These are phyloP conservation scores for Dascyllus trimaculatus DNA, from an alignment of 2,113 vertebrate species.

Conservation along the genomic window DNA sequence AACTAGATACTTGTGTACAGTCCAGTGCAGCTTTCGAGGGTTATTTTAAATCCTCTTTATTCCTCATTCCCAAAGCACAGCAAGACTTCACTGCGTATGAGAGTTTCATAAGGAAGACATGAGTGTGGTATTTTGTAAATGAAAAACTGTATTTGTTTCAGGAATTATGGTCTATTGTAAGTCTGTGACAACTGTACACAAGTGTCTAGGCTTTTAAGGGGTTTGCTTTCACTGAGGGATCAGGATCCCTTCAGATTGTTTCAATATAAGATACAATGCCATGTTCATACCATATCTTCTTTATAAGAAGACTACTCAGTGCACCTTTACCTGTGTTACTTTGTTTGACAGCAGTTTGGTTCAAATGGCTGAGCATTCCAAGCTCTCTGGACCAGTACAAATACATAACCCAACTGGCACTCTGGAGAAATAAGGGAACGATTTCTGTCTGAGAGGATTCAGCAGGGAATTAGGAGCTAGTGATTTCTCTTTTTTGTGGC, in stretches of 20 bases:
- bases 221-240: conserved; percentile 57
- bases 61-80: conserved; percentile 78
- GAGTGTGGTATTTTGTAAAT: conserved; percentile 48
- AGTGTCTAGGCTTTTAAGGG: conserved; percentile 47
- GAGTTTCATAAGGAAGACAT: conserved; percentile 33
- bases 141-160: conserved; percentile 48
- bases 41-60: conserved; percentile 78
- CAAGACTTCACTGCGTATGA: conserved; percentile 54
- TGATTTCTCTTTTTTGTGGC: conserved; percentile 68
- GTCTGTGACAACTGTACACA: conserved; percentile 73
- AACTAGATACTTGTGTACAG: conserved; percentile 75
- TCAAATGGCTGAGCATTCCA: conserved; percentile 71
- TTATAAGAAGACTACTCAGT: conserved; percentile 87
- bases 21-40: conserved; percentile 68
- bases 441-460: conserved; percentile 66
- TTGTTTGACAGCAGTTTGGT: conserved; percentile 77
- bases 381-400: conserved; percentile 67
- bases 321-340: conserved; percentile 81
- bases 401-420: conserved; percentile 70
- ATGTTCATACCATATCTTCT: conserved; percentile 86
- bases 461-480: conserved; percentile 52
- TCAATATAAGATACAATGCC: conserved; percentile 71
- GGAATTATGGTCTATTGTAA: conserved; percentile 59
- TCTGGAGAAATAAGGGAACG: conserved; percentile 46
- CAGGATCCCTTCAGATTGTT: conserved; percentile 59